These are phyloP conservation scores for sheep (Ovis aries) DNA, from an alignment of 2,113 vertebrate genomes.

Conservation along the genomic window DNA sequence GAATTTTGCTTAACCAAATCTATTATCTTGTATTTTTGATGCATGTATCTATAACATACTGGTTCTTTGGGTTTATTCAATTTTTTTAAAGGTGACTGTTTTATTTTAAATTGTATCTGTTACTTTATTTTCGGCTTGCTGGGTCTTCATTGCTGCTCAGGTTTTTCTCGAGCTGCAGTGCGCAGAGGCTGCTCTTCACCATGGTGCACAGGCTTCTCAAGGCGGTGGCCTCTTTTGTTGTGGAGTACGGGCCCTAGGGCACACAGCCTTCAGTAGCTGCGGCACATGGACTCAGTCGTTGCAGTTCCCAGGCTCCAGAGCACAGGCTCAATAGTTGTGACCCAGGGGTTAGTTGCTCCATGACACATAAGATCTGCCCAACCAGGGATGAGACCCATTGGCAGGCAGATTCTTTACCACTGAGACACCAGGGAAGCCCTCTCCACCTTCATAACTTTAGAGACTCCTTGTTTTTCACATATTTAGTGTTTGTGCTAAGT, in stretches of 20 bases:
- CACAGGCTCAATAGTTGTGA: not conserved
- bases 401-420: not conserved
- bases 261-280: not conserved
- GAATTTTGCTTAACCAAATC: not conserved
- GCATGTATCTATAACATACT: not conserved
- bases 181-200: rapidly evolving
- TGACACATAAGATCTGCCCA: not conserved
- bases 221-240: not conserved
- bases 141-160: not conserved
- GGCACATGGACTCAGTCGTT: rapidly evolving
- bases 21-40: not conserved
- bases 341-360: not conserved
- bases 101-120: not conserved
- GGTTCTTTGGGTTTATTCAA: not conserved
- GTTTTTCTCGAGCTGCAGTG: not conserved
- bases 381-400: not conserved
- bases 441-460: not conserved
- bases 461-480: not conserved
- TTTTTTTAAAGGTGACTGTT: not conserved
- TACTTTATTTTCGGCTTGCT: not conserved
- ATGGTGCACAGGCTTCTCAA: not conserved
- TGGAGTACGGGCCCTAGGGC: not conserved
- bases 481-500: not conserved
- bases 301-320: not conserved
- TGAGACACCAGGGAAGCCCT: not conserved